phyloP scores from a whole-genome alignment of 2,888 invertebrate genomes.

The Kryphioiulus occultus region DNA sequence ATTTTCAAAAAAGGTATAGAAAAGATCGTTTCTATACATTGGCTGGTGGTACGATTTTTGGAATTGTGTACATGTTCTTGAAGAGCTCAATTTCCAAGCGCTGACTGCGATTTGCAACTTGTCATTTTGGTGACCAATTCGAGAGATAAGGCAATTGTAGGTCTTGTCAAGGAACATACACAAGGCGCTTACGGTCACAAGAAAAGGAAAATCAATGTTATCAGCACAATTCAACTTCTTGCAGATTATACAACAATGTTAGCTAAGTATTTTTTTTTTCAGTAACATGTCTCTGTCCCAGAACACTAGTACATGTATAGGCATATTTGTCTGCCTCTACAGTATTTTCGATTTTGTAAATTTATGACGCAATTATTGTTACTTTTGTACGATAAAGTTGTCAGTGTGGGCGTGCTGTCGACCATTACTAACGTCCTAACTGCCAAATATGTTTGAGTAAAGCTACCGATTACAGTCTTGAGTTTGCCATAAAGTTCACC shows the following conservation, averaged over 20 bases:
- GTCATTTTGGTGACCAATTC: neutral
- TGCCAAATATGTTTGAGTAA: conserved; percentile 21
- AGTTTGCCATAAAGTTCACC: conserved; percentile 2
- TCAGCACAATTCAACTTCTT: neutral
- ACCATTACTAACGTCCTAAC: conserved; percentile 2
- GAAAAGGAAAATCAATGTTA: conserved; percentile 29
- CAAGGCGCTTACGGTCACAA: neutral
- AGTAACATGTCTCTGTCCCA: neutral
- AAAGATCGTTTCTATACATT: too few relatives aligned
- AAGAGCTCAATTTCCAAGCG: neutral
- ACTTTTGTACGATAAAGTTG: conserved; percentile 13
- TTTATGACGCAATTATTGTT: conserved; percentile 29
- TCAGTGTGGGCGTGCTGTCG: conserved; percentile 8
- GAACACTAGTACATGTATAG: neutral
- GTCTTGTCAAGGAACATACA: neutral
- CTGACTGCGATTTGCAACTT: neutral
- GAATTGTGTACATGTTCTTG: neutral
- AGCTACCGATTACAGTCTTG: conserved; percentile 21
- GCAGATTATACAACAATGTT: conserved; percentile 8
- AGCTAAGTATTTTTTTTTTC: conserved; percentile 21
- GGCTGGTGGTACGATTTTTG: neutral
- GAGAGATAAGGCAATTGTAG: neutral
- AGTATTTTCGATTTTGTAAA: neutral
- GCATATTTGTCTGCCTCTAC: neutral
- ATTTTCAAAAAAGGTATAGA: too few relatives aligned